Evolutionary conservation across 2,797 vertebrate species (phyloP).

Genomic region (Ctenopoma multispine): DNA sequence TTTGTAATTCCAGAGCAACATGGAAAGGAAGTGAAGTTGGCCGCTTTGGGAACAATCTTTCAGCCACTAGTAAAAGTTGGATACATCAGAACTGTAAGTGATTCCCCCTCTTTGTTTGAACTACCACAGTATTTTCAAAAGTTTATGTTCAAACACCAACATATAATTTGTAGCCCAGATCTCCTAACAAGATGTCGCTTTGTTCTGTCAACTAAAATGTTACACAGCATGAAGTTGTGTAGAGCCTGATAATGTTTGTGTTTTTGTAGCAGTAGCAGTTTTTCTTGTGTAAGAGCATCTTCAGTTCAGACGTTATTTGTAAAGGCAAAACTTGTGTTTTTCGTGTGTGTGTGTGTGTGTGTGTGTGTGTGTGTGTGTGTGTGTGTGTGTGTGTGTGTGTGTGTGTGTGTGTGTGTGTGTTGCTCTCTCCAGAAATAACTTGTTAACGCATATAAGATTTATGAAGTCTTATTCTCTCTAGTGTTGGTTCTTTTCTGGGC

Average conservation of each 20-base stretch:
- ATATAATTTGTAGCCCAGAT: background rate
- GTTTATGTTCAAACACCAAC: background rate
- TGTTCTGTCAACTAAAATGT: background rate
- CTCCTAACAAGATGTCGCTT: background rate
- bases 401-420: background rate
- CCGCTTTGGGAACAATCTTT: conserved; percentile 20
- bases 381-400: too few relatives aligned
- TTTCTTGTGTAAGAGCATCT: background rate
- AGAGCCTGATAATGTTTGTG: background rate
- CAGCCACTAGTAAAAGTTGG: conserved; percentile 44
- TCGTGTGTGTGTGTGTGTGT: too few relatives aligned
- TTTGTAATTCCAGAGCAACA: conserved; percentile 47
- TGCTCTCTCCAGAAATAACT: background rate
- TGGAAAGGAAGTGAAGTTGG: conserved; percentile 53
- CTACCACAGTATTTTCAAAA: background rate
- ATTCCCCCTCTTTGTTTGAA: conserved; percentile 10
- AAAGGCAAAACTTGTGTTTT: background rate
- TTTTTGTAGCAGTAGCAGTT: too few relatives aligned
- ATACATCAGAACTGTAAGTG: conserved; percentile 47
- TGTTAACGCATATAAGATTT: conserved; percentile 31
- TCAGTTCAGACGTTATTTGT: background rate
- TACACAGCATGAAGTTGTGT: background rate
- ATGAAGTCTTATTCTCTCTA: conserved; percentile 5
- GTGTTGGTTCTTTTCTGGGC: conserved; percentile 16
- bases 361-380: too few relatives aligned